Evolutionary conservation across 2,888 invertebrate species (phyloP).

Genomic region (Melanargia galathea): DNA sequence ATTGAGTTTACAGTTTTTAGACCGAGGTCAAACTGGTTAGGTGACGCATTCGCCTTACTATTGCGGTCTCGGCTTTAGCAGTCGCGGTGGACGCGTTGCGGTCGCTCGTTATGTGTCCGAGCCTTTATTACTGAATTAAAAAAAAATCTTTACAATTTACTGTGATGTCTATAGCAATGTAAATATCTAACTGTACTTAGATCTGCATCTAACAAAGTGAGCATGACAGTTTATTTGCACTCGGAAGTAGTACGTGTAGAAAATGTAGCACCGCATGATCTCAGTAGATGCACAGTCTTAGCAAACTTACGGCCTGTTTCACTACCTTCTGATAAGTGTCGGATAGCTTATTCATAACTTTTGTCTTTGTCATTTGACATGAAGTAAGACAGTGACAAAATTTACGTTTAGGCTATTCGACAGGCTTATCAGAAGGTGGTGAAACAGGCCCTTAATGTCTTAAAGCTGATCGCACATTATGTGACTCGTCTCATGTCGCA

Average conservation of each 20-base stretch:
- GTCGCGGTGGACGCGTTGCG: background rate
- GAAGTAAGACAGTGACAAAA: too few relatives aligned
- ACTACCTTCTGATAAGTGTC: too few relatives aligned
- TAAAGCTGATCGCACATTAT: conserved; percentile 1
- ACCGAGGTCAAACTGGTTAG: too few relatives aligned
- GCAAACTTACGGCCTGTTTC: too few relatives aligned
- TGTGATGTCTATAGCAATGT: conserved; percentile 13
- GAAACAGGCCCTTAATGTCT: too few relatives aligned
- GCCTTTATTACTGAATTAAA: background rate
- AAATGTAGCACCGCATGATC: conserved; percentile 65
- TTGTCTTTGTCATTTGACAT: too few relatives aligned
- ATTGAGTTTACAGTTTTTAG: too few relatives aligned
- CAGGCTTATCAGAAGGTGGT: too few relatives aligned
- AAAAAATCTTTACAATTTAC: background rate
- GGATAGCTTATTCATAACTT: too few relatives aligned
- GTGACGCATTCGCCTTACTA: too few relatives aligned
- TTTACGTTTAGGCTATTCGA: too few relatives aligned
- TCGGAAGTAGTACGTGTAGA: conserved; percentile 51
- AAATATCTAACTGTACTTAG: conserved; percentile 23
- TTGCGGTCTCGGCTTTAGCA: background rate
- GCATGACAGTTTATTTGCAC: conserved; percentile 52
- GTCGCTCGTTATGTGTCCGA: background rate
- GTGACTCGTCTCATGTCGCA: background rate
- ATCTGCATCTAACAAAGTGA: conserved; percentile 31
- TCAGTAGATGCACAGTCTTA: conserved; percentile 14